phyloP scores from a whole-genome alignment of 2,888 invertebrate species.

The Cryptus viduatorius region DNA sequence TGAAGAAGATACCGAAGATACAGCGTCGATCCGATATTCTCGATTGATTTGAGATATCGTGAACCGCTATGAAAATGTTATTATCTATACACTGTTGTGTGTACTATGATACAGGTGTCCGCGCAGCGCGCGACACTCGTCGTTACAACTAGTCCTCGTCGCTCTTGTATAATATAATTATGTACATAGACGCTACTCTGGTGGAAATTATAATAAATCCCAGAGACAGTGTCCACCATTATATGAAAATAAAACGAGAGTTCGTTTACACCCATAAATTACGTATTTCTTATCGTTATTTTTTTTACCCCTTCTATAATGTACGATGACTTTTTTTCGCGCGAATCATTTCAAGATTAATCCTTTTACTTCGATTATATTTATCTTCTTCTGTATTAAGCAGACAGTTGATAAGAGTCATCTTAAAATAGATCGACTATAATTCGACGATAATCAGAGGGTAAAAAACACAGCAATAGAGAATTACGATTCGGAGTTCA shows the following conservation, averaged over 20 bases:
- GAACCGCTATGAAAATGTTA: neutral
- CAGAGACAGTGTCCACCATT: slow-evolving; percentile 8
- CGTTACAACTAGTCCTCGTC: slow-evolving; percentile 32
- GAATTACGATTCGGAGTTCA: no score
- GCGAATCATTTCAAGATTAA: no score
- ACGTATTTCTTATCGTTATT: neutral
- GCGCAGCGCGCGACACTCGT: slow-evolving; percentile 1
- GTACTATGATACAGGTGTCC: neutral
- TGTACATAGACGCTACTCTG: slow-evolving; percentile 22
- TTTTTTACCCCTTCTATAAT: neutral
- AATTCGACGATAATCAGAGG: neutral
- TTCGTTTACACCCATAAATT: slow-evolving; percentile 35
- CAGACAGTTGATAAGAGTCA: no score
- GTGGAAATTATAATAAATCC: neutral
- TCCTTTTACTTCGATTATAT: no score
- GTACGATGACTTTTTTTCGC: no score
- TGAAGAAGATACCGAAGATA: neutral
- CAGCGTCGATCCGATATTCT: neutral
- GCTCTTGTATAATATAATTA: slow-evolving; percentile 5
- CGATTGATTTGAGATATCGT: neutral
- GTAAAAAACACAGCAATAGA: no score
- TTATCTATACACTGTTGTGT: neutral
- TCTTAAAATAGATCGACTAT: neutral
- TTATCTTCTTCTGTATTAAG: no score
- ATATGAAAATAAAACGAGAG: slow-evolving; percentile 36